Evolutionary conservation across 2,797 vertebrate species (phyloP).

Genomic region (Parambassis ranga): DNA sequence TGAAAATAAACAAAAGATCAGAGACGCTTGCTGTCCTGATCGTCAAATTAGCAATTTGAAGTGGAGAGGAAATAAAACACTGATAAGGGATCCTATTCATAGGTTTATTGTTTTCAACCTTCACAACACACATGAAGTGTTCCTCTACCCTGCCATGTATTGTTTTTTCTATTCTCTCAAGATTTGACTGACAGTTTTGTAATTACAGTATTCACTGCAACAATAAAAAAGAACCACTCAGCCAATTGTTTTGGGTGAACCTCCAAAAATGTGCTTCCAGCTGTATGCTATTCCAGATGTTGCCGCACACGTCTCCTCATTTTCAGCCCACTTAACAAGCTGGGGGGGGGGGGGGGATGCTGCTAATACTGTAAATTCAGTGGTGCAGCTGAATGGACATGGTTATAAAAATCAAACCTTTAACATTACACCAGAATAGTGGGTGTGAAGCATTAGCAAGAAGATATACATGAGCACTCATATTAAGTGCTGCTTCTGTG

Average conservation of each 20-base stretch:
- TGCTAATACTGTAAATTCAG: constrained; percentile 13
- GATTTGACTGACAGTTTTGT: constrained; percentile 69
- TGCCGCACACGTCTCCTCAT: constrained; percentile 37
- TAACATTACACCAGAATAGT: constrained; percentile 7
- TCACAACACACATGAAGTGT: constrained; percentile 35
- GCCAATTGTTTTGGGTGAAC: constrained; percentile 63
- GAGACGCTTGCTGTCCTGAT: constrained; percentile 39
- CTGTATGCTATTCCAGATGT: constrained; percentile 46
- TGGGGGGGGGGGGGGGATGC: too few relatives aligned
- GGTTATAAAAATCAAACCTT: constrained; percentile 24
- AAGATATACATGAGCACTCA: constrained; percentile 6
- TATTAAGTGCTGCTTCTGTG: not conserved
- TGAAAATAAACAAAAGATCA: constrained; percentile 64
- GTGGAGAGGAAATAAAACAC: constrained; percentile 48
- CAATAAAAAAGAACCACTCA: constrained; percentile 59
- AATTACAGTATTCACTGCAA: constrained; percentile 67
- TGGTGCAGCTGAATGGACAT: not conserved
- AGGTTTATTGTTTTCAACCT: constrained; percentile 46
- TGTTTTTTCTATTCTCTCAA: constrained; percentile 54
- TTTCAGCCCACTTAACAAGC: constrained; percentile 24
- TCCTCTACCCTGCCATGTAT: constrained; percentile 33
- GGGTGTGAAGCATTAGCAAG: constrained; percentile 10
- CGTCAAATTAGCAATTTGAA: constrained; percentile 63
- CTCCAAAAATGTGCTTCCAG: constrained; percentile 35
- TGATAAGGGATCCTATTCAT: constrained; percentile 62